Evolutionary conservation across 2,888 invertebrate species (phyloP).

Genomic region (Volucella inflata): DNA sequence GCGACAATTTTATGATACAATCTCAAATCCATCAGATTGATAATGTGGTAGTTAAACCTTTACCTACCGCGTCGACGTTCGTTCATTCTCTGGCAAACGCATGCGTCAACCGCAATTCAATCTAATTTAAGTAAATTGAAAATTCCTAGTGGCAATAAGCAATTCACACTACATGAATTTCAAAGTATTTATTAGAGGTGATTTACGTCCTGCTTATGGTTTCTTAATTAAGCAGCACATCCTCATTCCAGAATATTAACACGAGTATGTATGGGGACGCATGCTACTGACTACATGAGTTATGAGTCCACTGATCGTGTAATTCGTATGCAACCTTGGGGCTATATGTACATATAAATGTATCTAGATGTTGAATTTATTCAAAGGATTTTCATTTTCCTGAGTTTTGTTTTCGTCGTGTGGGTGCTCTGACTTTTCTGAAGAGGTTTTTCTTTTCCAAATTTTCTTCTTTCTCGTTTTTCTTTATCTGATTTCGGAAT

Average conservation of each 20-base stretch:
- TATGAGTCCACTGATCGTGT: constrained; percentile 62
- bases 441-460: not conserved
- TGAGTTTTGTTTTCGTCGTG: not conserved
- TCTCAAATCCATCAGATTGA: constrained; percentile 59
- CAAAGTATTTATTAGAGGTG: constrained; percentile 63
- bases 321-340: constrained; percentile 55
- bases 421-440: constrained; percentile 12
- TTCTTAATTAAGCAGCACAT: constrained; percentile 71
- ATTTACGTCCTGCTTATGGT: constrained; percentile 74
- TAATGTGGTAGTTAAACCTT: constrained; percentile 46
- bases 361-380: constrained; percentile 43
- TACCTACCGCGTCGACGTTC: constrained; percentile 63
- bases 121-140: constrained; percentile 59
- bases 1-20: constrained; percentile 68
- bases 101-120: constrained; percentile 37
- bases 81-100: constrained; percentile 25
- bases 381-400: constrained; percentile 27
- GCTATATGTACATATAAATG: constrained; percentile 30
- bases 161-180: constrained; percentile 72
- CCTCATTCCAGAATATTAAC: constrained; percentile 70
- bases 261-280: constrained; percentile 38
- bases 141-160: constrained; percentile 64
- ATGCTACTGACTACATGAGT: constrained; percentile 62
- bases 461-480: constrained; percentile 16
- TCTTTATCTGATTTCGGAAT: not conserved